These are phyloP conservation scores for Mustela nigripes DNA, from an alignment of 2,113 vertebrate species.

Conservation along the genomic window DNA sequence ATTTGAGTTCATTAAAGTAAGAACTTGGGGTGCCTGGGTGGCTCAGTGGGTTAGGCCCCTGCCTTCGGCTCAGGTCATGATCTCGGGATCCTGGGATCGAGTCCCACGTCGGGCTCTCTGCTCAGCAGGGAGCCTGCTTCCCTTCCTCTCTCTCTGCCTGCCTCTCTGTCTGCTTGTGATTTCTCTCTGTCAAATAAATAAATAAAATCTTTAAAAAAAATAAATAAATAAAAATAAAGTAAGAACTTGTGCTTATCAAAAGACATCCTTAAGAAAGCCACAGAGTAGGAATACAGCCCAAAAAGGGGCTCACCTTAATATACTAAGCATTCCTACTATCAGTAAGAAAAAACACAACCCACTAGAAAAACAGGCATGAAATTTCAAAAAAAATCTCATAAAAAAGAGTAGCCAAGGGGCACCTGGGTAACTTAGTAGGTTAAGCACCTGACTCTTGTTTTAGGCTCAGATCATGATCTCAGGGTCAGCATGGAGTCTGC, in stretches of 20 bases:
- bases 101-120: too few species aligned
- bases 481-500: neutral
- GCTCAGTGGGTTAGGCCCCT: too few species aligned
- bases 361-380: conserved; percentile 9
- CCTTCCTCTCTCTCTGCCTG: too few species aligned
- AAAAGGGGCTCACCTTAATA: neutral
- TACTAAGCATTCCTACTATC: neutral
- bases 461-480: neutral
- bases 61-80: too few species aligned
- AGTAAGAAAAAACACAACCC: neutral
- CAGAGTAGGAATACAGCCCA: neutral
- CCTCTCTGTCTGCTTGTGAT: too few species aligned
- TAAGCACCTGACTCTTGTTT: neutral
- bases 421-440: neutral
- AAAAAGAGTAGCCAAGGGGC: neutral
- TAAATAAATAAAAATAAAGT: neutral
- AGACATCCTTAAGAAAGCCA: conserved; percentile 16
- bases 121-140: too few species aligned
- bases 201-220: too few species aligned
- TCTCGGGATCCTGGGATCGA: too few species aligned
- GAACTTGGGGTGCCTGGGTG: neutral
- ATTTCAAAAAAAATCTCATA: conserved; percentile 45
- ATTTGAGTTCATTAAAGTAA: conserved; percentile 45
- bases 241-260: conserved; percentile 35
- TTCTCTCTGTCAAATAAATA: too few species aligned